A percentile compares a stretch with the other conserved stretches of the same genome.
Evolutionary conservation across 2,113 vertebrate species (phyloP).

Genomic region (Pelusios castaneus): DNA sequence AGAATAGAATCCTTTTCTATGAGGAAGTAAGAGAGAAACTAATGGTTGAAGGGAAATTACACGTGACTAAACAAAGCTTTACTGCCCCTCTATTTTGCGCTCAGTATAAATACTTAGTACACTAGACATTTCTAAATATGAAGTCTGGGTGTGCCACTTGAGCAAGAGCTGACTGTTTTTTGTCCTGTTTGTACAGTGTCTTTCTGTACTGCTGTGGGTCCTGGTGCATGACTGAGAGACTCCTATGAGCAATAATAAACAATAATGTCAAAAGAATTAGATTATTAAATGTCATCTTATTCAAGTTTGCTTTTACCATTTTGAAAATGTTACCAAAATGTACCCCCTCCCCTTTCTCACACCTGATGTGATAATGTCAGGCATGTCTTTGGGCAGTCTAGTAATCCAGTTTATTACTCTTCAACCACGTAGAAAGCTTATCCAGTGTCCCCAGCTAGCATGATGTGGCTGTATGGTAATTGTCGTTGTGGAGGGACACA

Average conservation of each 20-base stretch:
- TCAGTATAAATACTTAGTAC: neutral
- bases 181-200: neutral
- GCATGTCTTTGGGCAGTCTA: neutral
- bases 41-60: slow-evolving; percentile 17
- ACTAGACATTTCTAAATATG: neutral
- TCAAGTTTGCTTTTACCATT: neutral
- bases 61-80: neutral
- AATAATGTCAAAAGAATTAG: neutral
- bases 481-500: neutral
- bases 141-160: neutral
- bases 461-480: neutral
- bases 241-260: neutral
- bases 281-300: neutral
- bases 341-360: neutral
- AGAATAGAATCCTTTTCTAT: neutral
- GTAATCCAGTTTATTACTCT: neutral
- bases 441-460: neutral
- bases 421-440: neutral
- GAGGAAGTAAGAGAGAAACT: neutral
- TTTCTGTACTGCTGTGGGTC: neutral
- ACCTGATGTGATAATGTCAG: neutral
- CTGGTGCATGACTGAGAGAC: neutral
- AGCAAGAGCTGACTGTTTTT: neutral
- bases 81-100: neutral
- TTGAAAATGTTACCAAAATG: neutral